Percentiles rank a stretch among this genome's conserved stretches.
These are phyloP conservation scores for Orthonyx spaldingii DNA, from an alignment of 2,113 vertebrate species.

Conservation along the genomic window DNA sequence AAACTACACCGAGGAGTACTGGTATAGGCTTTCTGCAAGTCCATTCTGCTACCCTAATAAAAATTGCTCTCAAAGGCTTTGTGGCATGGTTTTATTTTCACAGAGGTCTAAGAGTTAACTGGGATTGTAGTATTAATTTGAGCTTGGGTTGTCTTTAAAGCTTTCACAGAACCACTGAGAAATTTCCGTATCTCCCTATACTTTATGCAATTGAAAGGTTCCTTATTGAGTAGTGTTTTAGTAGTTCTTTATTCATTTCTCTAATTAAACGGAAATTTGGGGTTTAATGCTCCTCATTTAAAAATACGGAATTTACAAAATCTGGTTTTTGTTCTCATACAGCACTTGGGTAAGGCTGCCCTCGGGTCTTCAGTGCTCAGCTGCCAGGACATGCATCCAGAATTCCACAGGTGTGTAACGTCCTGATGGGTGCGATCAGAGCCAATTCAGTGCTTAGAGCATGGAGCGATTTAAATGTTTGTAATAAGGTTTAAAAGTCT, in stretches of 20 bases:
- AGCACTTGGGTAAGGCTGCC: accelerated
- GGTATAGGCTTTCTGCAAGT: constrained; percentile 71
- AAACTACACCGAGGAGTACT: constrained; percentile 32
- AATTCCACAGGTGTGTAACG: accelerated
- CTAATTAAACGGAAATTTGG: neutral
- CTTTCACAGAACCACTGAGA: neutral
- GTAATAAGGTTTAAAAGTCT: accelerated
- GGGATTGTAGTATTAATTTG: neutral
- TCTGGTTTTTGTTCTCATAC: neutral
- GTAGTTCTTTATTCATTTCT: neutral
- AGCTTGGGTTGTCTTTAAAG: neutral
- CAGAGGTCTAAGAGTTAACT: neutral
- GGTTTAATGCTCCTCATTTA: neutral
- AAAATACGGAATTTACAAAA: neutral
- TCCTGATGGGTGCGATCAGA: neutral
- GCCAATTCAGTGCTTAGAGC: neutral
- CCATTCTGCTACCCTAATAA: constrained; percentile 75
- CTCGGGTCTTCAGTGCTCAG: accelerated
- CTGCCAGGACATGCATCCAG: accelerated
- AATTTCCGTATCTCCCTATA: accelerated
- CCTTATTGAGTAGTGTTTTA: neutral
- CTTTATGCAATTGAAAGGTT: neutral
- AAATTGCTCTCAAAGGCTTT: constrained; percentile 69
- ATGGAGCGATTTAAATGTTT: neutral
- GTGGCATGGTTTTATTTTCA: constrained; percentile 59